Conservation (phyloP, 2,888 invertebrate species). For the Oscheius sp. region DNA sequence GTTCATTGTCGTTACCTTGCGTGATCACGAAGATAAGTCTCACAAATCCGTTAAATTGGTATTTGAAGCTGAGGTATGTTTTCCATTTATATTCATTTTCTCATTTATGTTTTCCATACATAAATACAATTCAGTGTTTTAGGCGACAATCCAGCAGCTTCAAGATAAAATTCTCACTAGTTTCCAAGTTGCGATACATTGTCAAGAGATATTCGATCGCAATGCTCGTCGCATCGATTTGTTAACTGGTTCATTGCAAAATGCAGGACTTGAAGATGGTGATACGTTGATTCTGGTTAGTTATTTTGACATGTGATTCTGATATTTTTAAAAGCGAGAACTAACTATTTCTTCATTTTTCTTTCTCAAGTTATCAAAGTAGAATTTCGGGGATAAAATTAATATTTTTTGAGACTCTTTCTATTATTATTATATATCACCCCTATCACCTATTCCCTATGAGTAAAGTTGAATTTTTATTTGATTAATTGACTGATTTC, state of each 20-base stretch:
- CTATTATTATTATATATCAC: too few species aligned
- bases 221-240: slow-evolving; percentile 30
- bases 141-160: too few species aligned
- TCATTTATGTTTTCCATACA: neutral
- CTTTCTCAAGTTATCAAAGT: neutral
- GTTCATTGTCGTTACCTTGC: too few species aligned
- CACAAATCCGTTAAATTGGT: too few species aligned
- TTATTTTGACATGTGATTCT: slow-evolving; percentile 28
- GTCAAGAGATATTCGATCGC: slow-evolving; percentile 18
- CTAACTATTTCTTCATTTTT: slow-evolving; percentile 11
- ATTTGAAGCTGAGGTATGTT: too few species aligned
- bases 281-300: too few species aligned
- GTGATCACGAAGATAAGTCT: too few species aligned
- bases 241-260: slow-evolving; percentile 26
- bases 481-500: slow-evolving; percentile 33
- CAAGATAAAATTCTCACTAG: too few species aligned
- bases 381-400: too few species aligned
- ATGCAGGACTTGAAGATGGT: slow-evolving; percentile 24
- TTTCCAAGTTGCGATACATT: slow-evolving; percentile 18
- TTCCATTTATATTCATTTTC: neutral
- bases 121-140: too few species aligned
- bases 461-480: slow-evolving; percentile 36
- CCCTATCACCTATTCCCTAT: too few species aligned
- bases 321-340: slow-evolving; percentile 15
- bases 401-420: neutral